These are phyloP conservation scores for Sinotaia quadrata DNA, from an alignment of 2,888 invertebrate genomes.

Conservation along the genomic window DNA sequence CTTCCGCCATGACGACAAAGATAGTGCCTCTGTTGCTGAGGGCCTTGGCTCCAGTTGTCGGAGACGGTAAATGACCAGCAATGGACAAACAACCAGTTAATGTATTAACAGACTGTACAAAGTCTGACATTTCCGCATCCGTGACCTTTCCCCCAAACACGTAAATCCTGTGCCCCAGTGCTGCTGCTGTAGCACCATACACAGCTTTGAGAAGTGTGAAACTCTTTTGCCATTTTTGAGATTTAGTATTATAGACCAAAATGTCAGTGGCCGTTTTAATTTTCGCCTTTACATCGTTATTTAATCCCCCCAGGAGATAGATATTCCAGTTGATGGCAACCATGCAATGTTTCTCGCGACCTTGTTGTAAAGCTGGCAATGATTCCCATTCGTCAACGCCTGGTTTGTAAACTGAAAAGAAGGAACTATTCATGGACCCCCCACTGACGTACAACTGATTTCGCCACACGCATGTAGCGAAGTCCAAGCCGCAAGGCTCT, in stretches of 20 bases:
- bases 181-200: constrained; percentile 7
- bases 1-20: constrained; percentile 1
- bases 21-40: background rate
- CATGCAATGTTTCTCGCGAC: constrained; percentile 25
- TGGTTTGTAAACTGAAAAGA: constrained; percentile 16
- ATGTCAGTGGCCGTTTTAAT: background rate
- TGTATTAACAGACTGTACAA: constrained; percentile 14
- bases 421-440: constrained; percentile 1
- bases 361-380: constrained; percentile 5
- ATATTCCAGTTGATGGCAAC: constrained; percentile 7
- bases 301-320: constrained; percentile 25
- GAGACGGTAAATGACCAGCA: background rate
- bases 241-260: constrained; percentile 4
- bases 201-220: constrained; percentile 1
- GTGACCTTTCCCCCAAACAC: constrained; percentile 11
- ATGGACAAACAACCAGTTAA: background rate
- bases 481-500: constrained; percentile 15
- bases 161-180: constrained; percentile 11
- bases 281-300: background rate
- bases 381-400: constrained; percentile 14
- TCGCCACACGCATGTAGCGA: constrained; percentile 15
- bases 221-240: background rate
- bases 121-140: background rate
- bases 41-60: background rate
- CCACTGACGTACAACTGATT: constrained; percentile 25